Evolutionary conservation across 30 jellyfish, hydroid and myxozoan species (phyloP).

Genomic region (Cassiopea andromeda): DNA sequence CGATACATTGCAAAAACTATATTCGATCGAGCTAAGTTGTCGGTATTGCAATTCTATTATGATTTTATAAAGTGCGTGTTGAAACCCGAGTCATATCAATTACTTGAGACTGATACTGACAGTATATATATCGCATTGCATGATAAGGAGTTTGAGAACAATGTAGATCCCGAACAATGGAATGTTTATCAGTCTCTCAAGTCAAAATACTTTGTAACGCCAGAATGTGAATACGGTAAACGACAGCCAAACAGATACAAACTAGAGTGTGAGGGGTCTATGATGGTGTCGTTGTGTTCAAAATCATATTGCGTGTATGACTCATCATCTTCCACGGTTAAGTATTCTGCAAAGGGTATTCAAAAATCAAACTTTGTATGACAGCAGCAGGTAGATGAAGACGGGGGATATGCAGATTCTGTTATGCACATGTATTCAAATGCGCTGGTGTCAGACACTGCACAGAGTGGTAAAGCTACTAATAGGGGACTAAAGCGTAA

Average conservation of each 20-base stretch:
- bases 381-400: too few species aligned
- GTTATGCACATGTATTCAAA: background rate
- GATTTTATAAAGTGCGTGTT: background rate
- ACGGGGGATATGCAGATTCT: background rate
- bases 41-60: background rate
- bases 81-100: background rate
- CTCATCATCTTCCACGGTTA: background rate
- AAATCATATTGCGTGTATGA: background rate
- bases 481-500: background rate
- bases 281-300: background rate
- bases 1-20: background rate
- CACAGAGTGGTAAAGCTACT: background rate
- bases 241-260: background rate
- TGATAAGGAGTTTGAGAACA: slow-evolving; percentile 5
- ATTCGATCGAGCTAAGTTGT: background rate
- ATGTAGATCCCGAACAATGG: background rate
- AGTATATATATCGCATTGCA: background rate
- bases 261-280: background rate
- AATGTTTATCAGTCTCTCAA: background rate
- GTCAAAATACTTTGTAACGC: background rate
- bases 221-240: background rate
- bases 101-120: background rate
- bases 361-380: background rate
- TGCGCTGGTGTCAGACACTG: background rate
- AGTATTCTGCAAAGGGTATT: background rate